Evolutionary conservation across 1,140 invertebrate species (phyloP).

Genomic region (Caligus rogercresseyi): DNA sequence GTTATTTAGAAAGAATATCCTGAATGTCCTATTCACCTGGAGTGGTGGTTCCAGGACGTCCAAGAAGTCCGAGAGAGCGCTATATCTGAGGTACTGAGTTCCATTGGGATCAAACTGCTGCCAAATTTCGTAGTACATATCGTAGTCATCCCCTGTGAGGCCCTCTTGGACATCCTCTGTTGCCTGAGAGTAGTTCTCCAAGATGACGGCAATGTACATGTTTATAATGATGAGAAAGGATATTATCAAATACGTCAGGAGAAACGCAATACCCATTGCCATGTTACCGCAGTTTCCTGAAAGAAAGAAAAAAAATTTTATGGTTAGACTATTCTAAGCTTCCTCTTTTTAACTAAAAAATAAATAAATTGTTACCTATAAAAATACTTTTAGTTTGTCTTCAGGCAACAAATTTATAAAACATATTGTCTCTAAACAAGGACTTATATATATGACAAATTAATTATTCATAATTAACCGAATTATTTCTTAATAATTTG

Average conservation of each 20-base stretch:
- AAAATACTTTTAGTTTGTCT: no score
- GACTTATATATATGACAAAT: no score
- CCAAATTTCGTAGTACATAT: slow-evolving; percentile 99
- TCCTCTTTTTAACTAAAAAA: no score
- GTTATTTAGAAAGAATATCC: no score
- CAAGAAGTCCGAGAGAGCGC: slow-evolving; percentile 47
- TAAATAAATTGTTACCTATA: no score
- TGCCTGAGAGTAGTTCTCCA: slow-evolving; percentile 94
- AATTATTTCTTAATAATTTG: no score
- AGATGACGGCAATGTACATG: slow-evolving; percentile 98
- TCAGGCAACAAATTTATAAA: no score
- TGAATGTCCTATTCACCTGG: slow-evolving; percentile 6
- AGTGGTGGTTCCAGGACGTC: slow-evolving; percentile 19
- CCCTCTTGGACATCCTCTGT: slow-evolving; percentile 97
- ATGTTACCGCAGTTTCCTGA: slow-evolving; percentile 79
- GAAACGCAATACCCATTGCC: slow-evolving; percentile 77
- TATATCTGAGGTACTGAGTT: slow-evolving; percentile 85
- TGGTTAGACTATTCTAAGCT: no score
- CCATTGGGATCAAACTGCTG: slow-evolving; percentile 94
- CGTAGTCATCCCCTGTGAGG: slow-evolving; percentile 93
- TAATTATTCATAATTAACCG: no score
- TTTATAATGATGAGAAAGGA: slow-evolving; percentile 96
- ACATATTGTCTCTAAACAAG: no score
- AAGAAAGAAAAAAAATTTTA: no score
- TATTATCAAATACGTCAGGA: slow-evolving; percentile 89